These are phyloP conservation scores for Hoplodrina ambigua DNA, from an alignment of 2,888 invertebrate species.

Conservation along the genomic window DNA sequence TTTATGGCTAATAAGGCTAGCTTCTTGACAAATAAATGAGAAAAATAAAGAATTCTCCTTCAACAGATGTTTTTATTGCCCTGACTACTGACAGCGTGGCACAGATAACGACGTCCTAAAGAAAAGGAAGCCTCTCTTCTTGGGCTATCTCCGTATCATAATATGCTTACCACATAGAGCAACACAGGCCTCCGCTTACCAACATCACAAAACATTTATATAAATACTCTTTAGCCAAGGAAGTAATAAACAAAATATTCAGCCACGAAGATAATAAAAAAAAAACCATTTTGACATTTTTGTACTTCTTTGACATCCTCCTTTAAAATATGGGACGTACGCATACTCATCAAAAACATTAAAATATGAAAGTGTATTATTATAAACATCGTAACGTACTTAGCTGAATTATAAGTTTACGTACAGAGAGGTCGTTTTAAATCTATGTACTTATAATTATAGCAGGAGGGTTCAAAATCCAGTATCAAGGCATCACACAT, in stretches of 20 bases:
- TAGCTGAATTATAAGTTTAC: slow-evolving; percentile 3
- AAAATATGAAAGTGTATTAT: slow-evolving; percentile 38
- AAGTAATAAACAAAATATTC: background rate
- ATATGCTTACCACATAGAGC: too few relatives aligned
- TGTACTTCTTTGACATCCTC: background rate
- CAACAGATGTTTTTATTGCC: slow-evolving; percentile 22
- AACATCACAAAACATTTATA: background rate
- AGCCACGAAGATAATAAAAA: slow-evolving; percentile 5
- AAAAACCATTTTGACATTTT: slow-evolving; percentile 9
- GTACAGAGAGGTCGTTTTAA: background rate
- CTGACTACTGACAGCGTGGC: background rate
- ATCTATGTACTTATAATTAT: slow-evolving; percentile 15
- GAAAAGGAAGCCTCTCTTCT: too few relatives aligned
- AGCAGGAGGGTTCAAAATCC: background rate
- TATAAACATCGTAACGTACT: background rate
- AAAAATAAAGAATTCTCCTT: slow-evolving; percentile 1
- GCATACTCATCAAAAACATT: slow-evolving; percentile 10
- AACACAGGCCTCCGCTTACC: too few relatives aligned
- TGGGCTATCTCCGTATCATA: too few relatives aligned
- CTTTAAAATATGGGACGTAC: slow-evolving; percentile 3
- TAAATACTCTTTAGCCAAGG: slow-evolving; percentile 1
- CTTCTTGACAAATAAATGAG: background rate
- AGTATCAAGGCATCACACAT: slow-evolving; percentile 11
- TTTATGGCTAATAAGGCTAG: slow-evolving; percentile 18
- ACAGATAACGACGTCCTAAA: background rate